phyloP scores from a whole-genome alignment of 2,888 invertebrate species.

The Nomada goodeniana region DNA sequence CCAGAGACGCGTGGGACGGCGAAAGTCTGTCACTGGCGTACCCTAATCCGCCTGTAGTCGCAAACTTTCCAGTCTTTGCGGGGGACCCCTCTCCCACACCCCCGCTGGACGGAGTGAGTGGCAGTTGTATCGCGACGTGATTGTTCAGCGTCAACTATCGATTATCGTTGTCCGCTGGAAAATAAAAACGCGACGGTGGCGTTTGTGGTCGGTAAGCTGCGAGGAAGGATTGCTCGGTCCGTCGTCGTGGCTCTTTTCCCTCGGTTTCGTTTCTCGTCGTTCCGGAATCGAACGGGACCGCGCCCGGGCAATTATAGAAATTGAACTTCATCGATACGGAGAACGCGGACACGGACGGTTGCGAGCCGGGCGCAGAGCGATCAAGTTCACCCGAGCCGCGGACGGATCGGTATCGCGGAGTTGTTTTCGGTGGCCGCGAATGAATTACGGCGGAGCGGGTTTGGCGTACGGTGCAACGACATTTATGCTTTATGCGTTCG shows the following conservation, averaged over 20 bases:
- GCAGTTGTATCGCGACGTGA: constrained; percentile 27
- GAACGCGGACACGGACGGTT: background rate
- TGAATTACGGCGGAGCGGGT: background rate
- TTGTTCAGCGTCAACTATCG: constrained; percentile 39
- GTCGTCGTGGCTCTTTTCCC: background rate
- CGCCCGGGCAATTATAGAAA: background rate
- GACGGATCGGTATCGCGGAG: background rate
- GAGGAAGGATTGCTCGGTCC: constrained; percentile 15
- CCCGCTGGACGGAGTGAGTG: background rate
- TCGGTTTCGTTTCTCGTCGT: background rate
- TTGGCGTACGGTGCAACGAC: constrained; percentile 25
- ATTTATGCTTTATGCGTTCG: constrained; percentile 54
- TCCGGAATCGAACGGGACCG: too few species aligned
- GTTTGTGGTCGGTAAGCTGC: constrained; percentile 18
- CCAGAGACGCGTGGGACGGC: constrained; percentile 64
- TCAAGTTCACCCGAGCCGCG: too few species aligned
- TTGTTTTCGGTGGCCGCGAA: background rate
- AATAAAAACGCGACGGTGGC: background rate
- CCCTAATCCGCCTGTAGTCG: constrained; percentile 28
- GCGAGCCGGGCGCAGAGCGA: background rate
- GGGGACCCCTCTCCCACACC: background rate
- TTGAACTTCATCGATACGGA: background rate
- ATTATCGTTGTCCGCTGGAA: constrained; percentile 23
- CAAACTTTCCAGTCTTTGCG: constrained; percentile 43
- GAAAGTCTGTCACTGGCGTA: constrained; percentile 58